These are phyloP conservation scores for Amaurobius ferox DNA, from an alignment of 2,888 invertebrate species.

Conservation along the genomic window DNA sequence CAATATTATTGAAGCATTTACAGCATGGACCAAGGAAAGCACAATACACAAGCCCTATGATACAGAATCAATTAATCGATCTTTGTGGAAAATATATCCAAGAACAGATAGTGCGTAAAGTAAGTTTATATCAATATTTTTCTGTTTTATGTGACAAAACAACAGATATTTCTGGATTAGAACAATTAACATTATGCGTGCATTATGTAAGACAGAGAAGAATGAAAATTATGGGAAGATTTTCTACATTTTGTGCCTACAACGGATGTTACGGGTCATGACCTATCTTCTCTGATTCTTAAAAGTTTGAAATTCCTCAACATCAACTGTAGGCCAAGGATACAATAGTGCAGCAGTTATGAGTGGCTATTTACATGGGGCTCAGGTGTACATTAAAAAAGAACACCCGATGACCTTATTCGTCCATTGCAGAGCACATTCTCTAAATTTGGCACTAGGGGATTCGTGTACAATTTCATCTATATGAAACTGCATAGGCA, in stretches of 20 bases:
- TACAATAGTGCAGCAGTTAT: conserved; percentile 19
- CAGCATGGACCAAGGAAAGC: neutral
- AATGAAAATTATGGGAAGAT: neutral
- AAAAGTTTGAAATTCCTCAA: neutral
- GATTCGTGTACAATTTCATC: neutral
- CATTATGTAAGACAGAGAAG: conserved; percentile 8
- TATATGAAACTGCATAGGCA: conserved; percentile 2
- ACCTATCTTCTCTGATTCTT: neutral
- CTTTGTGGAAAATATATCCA: conserved; percentile 15
- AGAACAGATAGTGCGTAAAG: neutral
- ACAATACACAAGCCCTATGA: conserved; percentile 5
- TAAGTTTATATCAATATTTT: neutral
- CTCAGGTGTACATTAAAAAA: conserved; percentile 1
- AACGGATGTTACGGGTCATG: neutral
- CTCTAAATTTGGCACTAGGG: conserved; percentile 19
- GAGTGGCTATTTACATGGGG: conserved; percentile 25
- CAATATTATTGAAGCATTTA: neutral
- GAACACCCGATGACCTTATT: neutral
- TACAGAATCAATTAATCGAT: conserved; percentile 28
- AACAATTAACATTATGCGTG: neutral
- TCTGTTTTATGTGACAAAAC: neutral
- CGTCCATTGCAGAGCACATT: conserved; percentile 14
- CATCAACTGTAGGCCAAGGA: conserved; percentile 12
- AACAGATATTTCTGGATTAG: neutral
- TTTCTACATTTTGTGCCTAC: neutral